A percentile compares a stretch with the other conserved stretches of the same genome.
Evolutionary conservation across 2,888 invertebrate genomes (phyloP).

Genomic region (Tinea semifulvella): DNA sequence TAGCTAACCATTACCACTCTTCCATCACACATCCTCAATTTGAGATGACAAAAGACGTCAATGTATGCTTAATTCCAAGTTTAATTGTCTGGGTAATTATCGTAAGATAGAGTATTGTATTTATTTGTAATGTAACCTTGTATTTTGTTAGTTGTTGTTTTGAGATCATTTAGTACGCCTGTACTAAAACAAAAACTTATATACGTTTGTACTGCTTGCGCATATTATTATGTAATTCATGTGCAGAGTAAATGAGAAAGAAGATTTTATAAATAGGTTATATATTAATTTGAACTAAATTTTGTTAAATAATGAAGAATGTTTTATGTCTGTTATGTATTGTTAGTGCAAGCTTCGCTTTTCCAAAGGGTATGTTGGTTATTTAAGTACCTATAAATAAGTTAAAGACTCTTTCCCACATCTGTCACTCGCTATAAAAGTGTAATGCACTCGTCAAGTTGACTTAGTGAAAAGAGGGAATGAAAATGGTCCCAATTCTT

Average conservation of each 20-base stretch:
- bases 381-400: no score
- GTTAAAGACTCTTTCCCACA: no score
- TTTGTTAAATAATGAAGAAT: not conserved
- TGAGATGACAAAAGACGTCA: not conserved
- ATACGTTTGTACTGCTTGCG: no score
- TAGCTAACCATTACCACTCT: not conserved
- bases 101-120: not conserved
- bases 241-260: no score
- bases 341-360: not conserved
- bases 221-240: no score
- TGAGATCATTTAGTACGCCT: no score
- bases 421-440: no score
- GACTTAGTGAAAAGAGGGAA: no score
- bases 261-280: no score
- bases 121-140: constrained; percentile 5
- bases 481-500: no score
- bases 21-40: not conserved
- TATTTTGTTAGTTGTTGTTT: not conserved
- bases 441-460: no score
- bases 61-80: not conserved
- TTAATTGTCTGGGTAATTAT: not conserved
- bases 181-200: no score
- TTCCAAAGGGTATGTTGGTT: not conserved
- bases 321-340: not conserved
- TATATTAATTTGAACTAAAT: not conserved